These are phyloP conservation scores for Maniola jurtina DNA, from an alignment of 1,140 invertebrate species.

Conservation along the genomic window DNA sequence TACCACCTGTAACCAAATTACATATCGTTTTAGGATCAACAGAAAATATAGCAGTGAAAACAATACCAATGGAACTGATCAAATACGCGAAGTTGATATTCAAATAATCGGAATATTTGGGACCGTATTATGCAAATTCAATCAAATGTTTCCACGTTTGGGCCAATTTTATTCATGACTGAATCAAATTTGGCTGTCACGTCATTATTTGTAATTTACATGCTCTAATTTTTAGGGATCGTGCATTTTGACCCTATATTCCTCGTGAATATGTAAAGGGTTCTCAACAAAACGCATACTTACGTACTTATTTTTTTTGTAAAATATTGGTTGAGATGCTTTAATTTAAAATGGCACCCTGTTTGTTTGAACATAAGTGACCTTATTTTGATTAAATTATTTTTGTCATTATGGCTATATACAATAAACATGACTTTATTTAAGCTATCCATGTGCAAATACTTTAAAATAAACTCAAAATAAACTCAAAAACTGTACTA, in stretches of 20 bases:
- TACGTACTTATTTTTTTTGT: no score
- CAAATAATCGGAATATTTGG: constrained; percentile 21
- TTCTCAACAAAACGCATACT: not conserved
- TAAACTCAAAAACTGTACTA: no score
- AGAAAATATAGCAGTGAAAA: no score
- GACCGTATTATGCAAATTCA: constrained; percentile 51
- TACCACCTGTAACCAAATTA: not conserved
- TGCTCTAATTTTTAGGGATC: constrained; percentile 35
- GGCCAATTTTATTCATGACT: constrained; percentile 52
- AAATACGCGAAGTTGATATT: not conserved
- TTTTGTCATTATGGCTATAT: no score
- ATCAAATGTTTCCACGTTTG: constrained; percentile 45
- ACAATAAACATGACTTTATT: no score
- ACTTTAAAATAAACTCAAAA: no score
- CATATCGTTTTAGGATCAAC: not conserved
- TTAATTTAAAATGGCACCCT: not conserved
- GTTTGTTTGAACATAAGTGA: not conserved
- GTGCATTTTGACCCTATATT: constrained; percentile 3
- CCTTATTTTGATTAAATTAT: no score
- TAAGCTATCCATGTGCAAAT: no score
- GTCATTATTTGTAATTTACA: constrained; percentile 46
- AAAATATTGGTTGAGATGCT: not conserved
- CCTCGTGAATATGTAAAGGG: not conserved
- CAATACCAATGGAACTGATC: not conserved
- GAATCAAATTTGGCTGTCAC: constrained; percentile 48